A percentile compares a stretch with the other conserved stretches of the same genome.
These are phyloP conservation scores for Mayetiola destructor DNA, from an alignment of 2,888 invertebrate genomes.

Conservation along the genomic window DNA sequence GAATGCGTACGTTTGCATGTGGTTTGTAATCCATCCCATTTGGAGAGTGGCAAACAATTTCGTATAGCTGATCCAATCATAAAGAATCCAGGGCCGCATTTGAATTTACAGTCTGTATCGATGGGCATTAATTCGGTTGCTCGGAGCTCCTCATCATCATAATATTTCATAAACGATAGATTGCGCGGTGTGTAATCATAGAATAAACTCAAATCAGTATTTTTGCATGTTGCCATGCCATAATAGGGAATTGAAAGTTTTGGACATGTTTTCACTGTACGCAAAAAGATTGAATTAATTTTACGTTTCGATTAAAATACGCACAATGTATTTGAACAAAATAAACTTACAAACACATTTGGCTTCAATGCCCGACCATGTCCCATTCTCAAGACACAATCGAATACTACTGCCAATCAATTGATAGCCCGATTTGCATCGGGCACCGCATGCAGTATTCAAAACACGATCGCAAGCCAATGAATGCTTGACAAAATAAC, in stretches of 20 bases:
- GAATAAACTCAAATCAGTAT: slow-evolving; percentile 28
- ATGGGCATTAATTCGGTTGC: slow-evolving; percentile 35
- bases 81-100: slow-evolving; percentile 46
- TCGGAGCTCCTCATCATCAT: slow-evolving; percentile 21
- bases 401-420: slow-evolving; percentile 41
- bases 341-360: slow-evolving; percentile 42
- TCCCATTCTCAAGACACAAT: slow-evolving; percentile 46
- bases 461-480: slow-evolving; percentile 46
- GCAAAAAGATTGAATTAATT: slow-evolving; percentile 13
- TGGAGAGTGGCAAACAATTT: slow-evolving; percentile 48
- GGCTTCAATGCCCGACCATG: slow-evolving; percentile 50
- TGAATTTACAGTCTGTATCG: slow-evolving; percentile 49
- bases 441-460: slow-evolving; percentile 54
- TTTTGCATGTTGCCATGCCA: slow-evolving; percentile 41
- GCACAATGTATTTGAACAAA: background rate
- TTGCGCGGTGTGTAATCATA: slow-evolving; percentile 24
- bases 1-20: slow-evolving; percentile 54
- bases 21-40: slow-evolving; percentile 53
- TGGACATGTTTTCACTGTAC: slow-evolving; percentile 48
- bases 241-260: slow-evolving; percentile 40
- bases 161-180: slow-evolving; percentile 22
- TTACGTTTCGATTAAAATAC: background rate
- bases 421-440: slow-evolving; percentile 50
- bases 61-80: slow-evolving; percentile 47
- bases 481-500: slow-evolving; percentile 46